A percentile compares a stretch with the other conserved stretches of the same genome.
These are phyloP conservation scores for Diachrysia chrysitis DNA, from an alignment of 2,888 invertebrate genomes.

Conservation along the genomic window DNA sequence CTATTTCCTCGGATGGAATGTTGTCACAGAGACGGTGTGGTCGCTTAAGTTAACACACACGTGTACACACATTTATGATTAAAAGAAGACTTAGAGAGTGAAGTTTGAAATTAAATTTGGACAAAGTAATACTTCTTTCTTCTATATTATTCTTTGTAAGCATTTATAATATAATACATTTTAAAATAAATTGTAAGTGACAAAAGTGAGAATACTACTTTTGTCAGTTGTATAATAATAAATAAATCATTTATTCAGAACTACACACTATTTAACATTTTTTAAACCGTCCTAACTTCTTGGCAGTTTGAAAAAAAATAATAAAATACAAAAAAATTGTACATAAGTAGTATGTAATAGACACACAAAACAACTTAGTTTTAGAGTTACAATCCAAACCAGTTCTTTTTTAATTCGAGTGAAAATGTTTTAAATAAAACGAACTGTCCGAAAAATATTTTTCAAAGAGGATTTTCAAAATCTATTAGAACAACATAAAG, in stretches of 20 bases:
- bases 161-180: constrained; percentile 25
- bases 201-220: no score
- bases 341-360: no score
- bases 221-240: no score
- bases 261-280: no score
- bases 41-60: constrained; percentile 53
- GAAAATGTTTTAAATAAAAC: not conserved
- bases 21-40: constrained; percentile 69
- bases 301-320: no score
- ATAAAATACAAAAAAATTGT: no score
- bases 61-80: constrained; percentile 51
- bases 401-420: no score
- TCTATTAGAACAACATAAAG: constrained; percentile 57
- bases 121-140: constrained; percentile 30
- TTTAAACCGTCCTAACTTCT: no score
- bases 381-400: no score
- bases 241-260: no score
- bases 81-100: constrained; percentile 33
- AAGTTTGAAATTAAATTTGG: constrained; percentile 37
- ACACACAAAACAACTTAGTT: no score
- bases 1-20: constrained; percentile 74
- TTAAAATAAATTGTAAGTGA: constrained; percentile 32
- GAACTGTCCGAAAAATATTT: constrained; percentile 36
- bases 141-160: constrained; percentile 15
- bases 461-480: constrained; percentile 36